Evolutionary conservation across 2,797 vertebrate genomes (phyloP), one percentile per base, ranked within the genome.

Genomic region (Megaceryle alcyon): DNA sequence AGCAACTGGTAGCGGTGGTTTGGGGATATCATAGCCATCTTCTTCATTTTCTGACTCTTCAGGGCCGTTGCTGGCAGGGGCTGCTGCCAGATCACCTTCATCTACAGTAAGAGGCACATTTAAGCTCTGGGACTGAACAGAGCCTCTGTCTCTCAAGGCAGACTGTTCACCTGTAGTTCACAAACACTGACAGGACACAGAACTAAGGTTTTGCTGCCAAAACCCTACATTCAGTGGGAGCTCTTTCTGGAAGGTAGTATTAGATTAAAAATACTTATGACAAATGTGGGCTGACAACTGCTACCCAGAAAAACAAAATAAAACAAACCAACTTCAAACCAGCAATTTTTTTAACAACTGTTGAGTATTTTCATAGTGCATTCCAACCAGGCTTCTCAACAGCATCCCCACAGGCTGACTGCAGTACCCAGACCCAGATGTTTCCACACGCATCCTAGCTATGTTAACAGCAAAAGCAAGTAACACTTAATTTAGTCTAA

Each of bases 21-120:
- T 99, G 69, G 99, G 99, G 75, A 98, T 94, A 61, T 99, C 99
- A 9, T 99, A 99, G 31, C 99, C 97, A 14, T 99, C 98, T 3
- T 99, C 99, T 31, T 99, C 99, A 3, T 99, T 99, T 68, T 99
- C 98, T 9, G 93, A 92, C 37, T 98, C 98, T 33, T 98, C 98
- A 3, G 96, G 97, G 3, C 97, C 97, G 0, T 98, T 90, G 79
- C 76, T 97, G 84, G 94, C 92, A 33, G 66, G 57, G 49, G 78
- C 95, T 70, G 85, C 75, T 31, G 97, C 95, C 94, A 88, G 7
- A 57, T 48, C 96, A 49, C 97, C 97, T 33, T 97, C 98, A 43
- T 96, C 97, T 98, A 59, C 4, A 63, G 53, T 0, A 64, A 65
- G 35, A 93, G 61, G 51, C 20, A 60, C 19, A 1, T 19, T 5